These are phyloP conservation scores for Dascyllus trimaculatus DNA, from an alignment of 2,113 vertebrate genomes.

Conservation along the genomic window DNA sequence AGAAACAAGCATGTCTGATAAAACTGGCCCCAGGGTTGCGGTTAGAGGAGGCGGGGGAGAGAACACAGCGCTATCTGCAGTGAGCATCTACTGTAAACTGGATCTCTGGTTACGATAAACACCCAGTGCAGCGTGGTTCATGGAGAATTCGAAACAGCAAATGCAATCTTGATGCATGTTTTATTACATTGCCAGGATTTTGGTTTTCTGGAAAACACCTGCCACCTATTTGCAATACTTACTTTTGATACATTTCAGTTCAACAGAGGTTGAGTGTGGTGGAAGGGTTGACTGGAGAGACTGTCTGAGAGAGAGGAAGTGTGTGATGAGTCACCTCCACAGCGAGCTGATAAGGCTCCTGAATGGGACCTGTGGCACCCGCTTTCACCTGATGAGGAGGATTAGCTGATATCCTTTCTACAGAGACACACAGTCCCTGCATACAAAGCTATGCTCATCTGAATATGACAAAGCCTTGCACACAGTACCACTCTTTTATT, in stretches of 20 bases:
- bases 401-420: not conserved
- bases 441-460: not conserved
- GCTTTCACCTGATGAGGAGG: not conserved
- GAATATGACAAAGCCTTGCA: not conserved
- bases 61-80: not conserved
- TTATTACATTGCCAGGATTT: not conserved
- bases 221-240: not conserved
- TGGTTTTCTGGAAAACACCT: slow-evolving; percentile 16
- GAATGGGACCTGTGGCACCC: not conserved
- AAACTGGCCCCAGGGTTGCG: slow-evolving; percentile 16
- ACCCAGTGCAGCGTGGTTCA: not conserved
- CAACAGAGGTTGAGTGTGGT: no score
- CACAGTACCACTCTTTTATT: slow-evolving; percentile 5
- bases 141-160: not conserved
- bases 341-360: not conserved
- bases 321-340: slow-evolving; percentile 1
- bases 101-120: slow-evolving; percentile 12
- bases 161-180: not conserved
- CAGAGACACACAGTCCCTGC: not conserved
- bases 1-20: slow-evolving; percentile 33
- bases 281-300: no score
- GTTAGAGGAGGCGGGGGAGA: slow-evolving; percentile 1
- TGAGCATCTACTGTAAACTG: slow-evolving; percentile 5
- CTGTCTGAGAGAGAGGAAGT: no score
- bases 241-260: not conserved